phyloP scores from a whole-genome alignment of 2,113 vertebrate species.

The Bubo blakistoni region DNA sequence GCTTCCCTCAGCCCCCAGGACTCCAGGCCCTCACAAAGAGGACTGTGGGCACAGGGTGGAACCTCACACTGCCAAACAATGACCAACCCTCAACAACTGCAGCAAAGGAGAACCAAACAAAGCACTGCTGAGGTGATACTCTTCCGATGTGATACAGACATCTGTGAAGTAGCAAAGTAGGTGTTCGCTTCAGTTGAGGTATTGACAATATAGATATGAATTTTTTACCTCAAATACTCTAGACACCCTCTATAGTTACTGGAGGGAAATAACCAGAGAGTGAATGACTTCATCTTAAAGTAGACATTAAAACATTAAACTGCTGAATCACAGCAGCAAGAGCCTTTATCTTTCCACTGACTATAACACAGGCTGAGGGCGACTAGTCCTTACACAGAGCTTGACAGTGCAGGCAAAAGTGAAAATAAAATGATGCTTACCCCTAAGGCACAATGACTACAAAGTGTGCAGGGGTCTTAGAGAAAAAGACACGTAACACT shows the following conservation, averaged over 20 bases:
- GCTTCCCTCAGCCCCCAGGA: not conserved
- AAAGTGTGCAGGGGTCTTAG: not conserved
- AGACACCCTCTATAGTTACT: not conserved
- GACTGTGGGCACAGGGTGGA: accelerated
- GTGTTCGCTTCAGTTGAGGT: not conserved
- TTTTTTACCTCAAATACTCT: not conserved
- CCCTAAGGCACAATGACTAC: not conserved
- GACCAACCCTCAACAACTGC: not conserved
- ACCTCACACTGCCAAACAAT: accelerated
- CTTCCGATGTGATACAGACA: not conserved
- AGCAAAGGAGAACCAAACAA: not conserved
- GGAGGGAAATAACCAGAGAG: not conserved
- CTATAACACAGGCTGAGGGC: not conserved
- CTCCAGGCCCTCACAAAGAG: not conserved
- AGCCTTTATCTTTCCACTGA: not conserved
- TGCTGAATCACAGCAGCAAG: not conserved
- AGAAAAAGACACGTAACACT: not conserved
- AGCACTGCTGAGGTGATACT: not conserved
- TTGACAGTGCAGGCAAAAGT: not conserved
- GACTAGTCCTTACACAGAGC: not conserved
- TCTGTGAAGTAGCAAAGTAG: not conserved
- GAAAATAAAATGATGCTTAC: not conserved
- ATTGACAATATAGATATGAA: accelerated
- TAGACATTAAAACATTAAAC: not conserved
- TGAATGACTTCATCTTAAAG: not conserved